Conservation (phyloP, 2,797 vertebrate species). For the Geotrypetes seraphini region DNA sequence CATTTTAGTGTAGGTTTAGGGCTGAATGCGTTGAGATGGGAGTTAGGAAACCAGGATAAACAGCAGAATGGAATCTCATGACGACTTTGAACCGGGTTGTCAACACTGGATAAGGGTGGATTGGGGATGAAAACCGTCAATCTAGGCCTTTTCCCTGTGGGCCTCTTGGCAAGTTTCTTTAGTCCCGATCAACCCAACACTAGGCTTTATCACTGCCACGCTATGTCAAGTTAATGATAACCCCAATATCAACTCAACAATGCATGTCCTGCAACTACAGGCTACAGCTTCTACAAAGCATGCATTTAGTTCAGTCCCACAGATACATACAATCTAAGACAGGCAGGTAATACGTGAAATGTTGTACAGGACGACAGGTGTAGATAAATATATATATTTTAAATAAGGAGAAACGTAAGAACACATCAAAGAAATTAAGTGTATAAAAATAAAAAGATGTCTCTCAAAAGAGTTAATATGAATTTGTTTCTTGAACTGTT, state of each 20-base stretch:
- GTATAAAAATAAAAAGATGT: conserved; percentile 55
- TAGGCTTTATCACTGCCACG: conserved; percentile 34
- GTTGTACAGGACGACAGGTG: conserved; percentile 59
- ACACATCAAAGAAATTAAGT: conserved; percentile 38
- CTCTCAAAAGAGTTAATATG: conserved; percentile 61
- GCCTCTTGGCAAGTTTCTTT: conserved; percentile 17
- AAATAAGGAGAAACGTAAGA: conserved; percentile 51
- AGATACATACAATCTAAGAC: conserved; percentile 69
- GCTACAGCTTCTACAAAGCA: conserved; percentile 62
- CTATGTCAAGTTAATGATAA: conserved; percentile 27
- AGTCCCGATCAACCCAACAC: conserved; percentile 34
- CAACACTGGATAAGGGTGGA: conserved; percentile 31
- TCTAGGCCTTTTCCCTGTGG: conserved; percentile 45
- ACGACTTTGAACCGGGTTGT: conserved; percentile 17
- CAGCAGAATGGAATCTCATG: too few relatives aligned
- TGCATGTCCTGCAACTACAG: conserved; percentile 63
- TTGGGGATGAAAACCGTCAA: conserved; percentile 48
- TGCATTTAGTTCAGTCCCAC: conserved; percentile 69
- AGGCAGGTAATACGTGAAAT: conserved; percentile 66
- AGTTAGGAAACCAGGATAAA: too few relatives aligned
- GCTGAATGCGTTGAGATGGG: too few relatives aligned
- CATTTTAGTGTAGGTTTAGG: too few relatives aligned
- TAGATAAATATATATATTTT: conserved; percentile 35
- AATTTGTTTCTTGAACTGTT: conserved; percentile 60
- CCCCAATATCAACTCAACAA: conserved; percentile 63